phyloP scores from a whole-genome alignment of 2,113 vertebrate genomes.

The Casuarius casuarius region DNA sequence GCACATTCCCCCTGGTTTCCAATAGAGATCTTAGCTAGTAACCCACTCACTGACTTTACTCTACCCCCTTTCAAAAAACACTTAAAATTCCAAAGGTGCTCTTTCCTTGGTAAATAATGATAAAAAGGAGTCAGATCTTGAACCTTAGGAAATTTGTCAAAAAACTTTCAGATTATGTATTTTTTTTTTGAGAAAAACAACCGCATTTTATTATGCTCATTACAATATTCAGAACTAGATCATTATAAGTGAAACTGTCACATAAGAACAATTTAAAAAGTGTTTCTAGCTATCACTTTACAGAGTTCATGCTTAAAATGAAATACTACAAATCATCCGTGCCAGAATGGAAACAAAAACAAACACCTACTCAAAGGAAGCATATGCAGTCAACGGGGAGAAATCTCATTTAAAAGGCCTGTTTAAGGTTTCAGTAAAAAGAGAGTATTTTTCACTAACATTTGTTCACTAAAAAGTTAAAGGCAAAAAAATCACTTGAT shows the following conservation, averaged over 20 bases:
- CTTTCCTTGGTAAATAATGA: not conserved
- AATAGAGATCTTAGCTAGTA: not conserved
- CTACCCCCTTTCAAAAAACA: not conserved
- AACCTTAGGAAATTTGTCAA: not conserved
- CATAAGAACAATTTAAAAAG: not conserved
- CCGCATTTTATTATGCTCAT: not conserved
- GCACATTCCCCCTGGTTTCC: not conserved
- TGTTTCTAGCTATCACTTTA: not conserved
- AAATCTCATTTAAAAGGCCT: not conserved
- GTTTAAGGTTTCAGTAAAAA: not conserved
- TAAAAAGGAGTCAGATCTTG: not conserved
- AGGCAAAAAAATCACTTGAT: not conserved
- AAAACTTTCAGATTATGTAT: not conserved
- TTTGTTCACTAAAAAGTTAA: not conserved
- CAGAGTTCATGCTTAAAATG: not conserved
- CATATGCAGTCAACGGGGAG: not conserved
- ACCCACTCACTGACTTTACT: not conserved
- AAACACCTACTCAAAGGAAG: not conserved
- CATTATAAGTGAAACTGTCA: not conserved
- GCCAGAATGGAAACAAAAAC: not conserved
- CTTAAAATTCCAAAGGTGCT: not conserved
- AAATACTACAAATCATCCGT: not conserved
- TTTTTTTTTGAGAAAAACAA: constrained; percentile 3
- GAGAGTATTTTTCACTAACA: not conserved
- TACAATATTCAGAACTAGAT: not conserved